These are phyloP conservation scores for Trachops cirrhosus DNA, from an alignment of 2,797 vertebrate genomes.

Conservation along the genomic window DNA sequence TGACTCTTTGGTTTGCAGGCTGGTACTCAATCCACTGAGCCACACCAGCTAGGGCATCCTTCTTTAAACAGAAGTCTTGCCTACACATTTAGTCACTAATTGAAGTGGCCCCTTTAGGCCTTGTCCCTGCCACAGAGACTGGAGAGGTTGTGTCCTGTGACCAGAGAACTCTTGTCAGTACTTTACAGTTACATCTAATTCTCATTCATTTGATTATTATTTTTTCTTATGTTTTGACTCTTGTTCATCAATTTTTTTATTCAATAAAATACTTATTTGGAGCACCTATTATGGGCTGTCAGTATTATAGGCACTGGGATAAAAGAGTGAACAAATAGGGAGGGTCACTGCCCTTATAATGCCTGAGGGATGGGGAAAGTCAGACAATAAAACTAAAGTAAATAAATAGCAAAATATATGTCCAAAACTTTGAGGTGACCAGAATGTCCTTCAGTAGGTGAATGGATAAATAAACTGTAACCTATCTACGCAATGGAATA, in stretches of 20 bases:
- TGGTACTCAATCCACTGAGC: too few species aligned
- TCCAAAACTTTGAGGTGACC: neutral
- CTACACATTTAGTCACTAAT: neutral
- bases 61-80: neutral
- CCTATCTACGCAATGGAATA: neutral
- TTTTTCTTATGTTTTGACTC: neutral
- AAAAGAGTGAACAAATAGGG: neutral
- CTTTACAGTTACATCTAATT: neutral
- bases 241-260: neutral
- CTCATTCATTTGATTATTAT: neutral
- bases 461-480: neutral
- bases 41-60: too few species aligned
- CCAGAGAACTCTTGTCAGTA: neutral
- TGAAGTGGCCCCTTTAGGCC: neutral
- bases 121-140: too few species aligned
- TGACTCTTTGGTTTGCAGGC: too few species aligned
- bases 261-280: neutral
- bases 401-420: neutral
- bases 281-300: neutral
- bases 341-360: neutral
- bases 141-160: neutral
- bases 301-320: neutral
- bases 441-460: neutral
- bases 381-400: neutral
- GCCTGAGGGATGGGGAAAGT: neutral